Base-by-base conservation (phyloP, 1,140 invertebrate genomes). In the Zeugodacus cucurbitae region DNA sequence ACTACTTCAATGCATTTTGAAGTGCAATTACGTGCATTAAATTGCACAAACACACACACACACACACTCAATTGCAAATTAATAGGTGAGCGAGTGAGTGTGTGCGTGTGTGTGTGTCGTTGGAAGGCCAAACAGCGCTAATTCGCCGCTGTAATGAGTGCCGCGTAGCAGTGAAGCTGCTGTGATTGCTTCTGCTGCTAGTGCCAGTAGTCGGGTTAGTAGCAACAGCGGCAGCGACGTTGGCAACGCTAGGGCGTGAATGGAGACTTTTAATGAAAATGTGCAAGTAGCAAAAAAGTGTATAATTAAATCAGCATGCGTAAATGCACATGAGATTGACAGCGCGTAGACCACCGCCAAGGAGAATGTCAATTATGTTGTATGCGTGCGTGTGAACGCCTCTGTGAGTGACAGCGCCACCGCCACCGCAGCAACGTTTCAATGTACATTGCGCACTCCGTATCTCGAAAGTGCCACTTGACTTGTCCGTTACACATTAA, bases 351-450 rank as follows among this genome's bases (percentile, higher is more conserved):
- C 74, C 74, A 82, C 74, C 74, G 74, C 26, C 74, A 82, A 82
- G 74, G 74, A 82, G 44, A 82, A 82, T 82, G 74, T 26, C 74
- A 82, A 82, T 82, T 82, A 48, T 82, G 34, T 82, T 82, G n/a
- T 62, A 17, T 26, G n/a, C n/a, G 67, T 41, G 29, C 34, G 32
- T 29, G 8, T 14, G 64, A 32, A 70, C 14, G 64, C 26, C 14
- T 70, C 14, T 32, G 32, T 70, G 32, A 70, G 10, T 70, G 29
- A 34, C 70, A 74, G 70, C 20, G 37, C 70, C 32, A 41, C 8
- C 64, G 20, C 48, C 48, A 17, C 20, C n/a, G 22, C 10, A 67
- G 64, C 20, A 74, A 34, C 37, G 37, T 22, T 37, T 29, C 17
- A 70, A 5, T 70, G 26, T 32, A 26, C 64, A 74, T 10, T 74